Evolutionary conservation across 2,113 vertebrate species (phyloP), one percentile per base, ranked within the genome.

Genomic region (Morone chrysops): DNA sequence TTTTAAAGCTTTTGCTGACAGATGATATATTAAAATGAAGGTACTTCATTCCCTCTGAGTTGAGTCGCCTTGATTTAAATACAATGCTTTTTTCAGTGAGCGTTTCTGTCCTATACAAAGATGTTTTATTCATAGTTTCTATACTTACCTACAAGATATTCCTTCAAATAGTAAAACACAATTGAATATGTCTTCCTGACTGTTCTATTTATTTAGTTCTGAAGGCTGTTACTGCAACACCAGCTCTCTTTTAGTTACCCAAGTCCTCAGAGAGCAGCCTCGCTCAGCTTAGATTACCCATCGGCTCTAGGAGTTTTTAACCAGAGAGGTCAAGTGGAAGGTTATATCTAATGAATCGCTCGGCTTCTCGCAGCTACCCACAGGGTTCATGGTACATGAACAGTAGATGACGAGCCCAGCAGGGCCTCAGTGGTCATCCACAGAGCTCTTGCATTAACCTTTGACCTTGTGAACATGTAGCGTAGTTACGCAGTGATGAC

Each of bases 281-380:
- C 50, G 22, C 78, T 78, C 59, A 1, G 81, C 75, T 80, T 53
- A 53, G 31, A 88, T 86, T 84, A 76, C 82, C 85, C 81, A 82
- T 53, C 45, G 40, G 67, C 78, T 60, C 73, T 57, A 6, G 68
- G 62, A 70, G 74, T 74, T 82, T 83, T 85, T 51, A 78, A 1
- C 48, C 48, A 45, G 54, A 14, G 43, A 79, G 86, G 88, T 92
- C 90, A 86, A 89, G 83, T 75, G 53, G 70, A 83, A 87, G 87
- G 92, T 89, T n/a, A 7, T 13, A 25, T 72, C 69, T 87, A 85
- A 89, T 90, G 88, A 92, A 83, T 87, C 60, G 12, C 51, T 74
- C 47, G 2, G 69, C 22, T 75, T 69, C 81, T 75, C 22, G 41
- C 51, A 4, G 70, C 47, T 31, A 10, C 66, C 86, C 77, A 69